Percentiles rank a stretch among this genome's conserved stretches.
phyloP scores from a whole-genome alignment of 1,140 invertebrate species.

The Drosophila novamexicana region DNA sequence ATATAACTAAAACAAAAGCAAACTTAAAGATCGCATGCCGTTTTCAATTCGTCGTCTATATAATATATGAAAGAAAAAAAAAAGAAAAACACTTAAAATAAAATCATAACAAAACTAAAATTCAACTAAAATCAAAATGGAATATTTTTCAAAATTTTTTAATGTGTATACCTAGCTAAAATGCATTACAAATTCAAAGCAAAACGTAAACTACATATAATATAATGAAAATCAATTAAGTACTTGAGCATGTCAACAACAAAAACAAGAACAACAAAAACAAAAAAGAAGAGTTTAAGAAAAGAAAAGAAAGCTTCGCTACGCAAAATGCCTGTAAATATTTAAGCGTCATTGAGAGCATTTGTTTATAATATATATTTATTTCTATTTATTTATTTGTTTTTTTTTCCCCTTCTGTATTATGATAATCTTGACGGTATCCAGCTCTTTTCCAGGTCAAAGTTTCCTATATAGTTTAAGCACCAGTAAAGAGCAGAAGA shows the following conservation, averaged over 20 bases:
- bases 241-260: conserved; percentile 52
- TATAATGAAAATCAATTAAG: conserved; percentile 41
- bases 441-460: conserved; percentile 52
- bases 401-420: neutral
- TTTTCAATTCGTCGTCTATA: conserved; percentile 48
- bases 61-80: conserved; percentile 7
- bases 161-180: conserved; percentile 71
- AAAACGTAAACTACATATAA: conserved; percentile 22
- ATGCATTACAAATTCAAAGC: conserved; percentile 43
- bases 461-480: conserved; percentile 39
- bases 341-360: conserved; percentile 54
- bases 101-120: conserved; percentile 22
- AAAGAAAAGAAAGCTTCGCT: conserved; percentile 52
- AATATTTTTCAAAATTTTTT: conserved; percentile 79
- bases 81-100: conserved; percentile 4
- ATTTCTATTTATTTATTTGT: conserved; percentile 9
- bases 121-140: conserved; percentile 64
- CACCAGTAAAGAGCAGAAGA: conserved; percentile 15
- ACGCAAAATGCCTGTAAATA: conserved; percentile 78
- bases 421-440: conserved; percentile 4
- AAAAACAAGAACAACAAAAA: conserved; percentile 20
- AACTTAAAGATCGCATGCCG: conserved; percentile 46
- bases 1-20: neutral
- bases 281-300: conserved; percentile 1
- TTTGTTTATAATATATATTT: conserved; percentile 11